These are phyloP conservation scores for Zaprionus ghesquierei DNA, from an alignment of 1,140 invertebrate genomes.

Conservation along the genomic window DNA sequence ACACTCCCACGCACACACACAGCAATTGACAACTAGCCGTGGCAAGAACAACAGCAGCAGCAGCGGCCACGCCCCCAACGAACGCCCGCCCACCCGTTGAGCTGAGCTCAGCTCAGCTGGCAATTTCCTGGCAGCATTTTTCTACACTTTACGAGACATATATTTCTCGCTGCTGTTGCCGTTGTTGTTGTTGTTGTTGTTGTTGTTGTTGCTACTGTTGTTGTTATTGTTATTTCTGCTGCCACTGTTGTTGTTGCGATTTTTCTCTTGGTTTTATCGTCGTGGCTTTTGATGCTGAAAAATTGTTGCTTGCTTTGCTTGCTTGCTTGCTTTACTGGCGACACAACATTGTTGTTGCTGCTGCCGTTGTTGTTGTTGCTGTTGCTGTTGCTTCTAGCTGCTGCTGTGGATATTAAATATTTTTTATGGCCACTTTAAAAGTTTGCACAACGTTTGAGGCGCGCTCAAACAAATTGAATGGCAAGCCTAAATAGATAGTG, in stretches of 20 bases:
- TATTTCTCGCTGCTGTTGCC: constrained; percentile 29
- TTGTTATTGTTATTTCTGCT: constrained; percentile 11
- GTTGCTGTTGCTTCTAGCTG: neutral
- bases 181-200: constrained; percentile 15
- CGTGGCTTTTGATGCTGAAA: constrained; percentile 23
- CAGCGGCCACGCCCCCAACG: neutral
- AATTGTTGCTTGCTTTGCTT: constrained; percentile 23
- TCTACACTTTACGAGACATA: constrained; percentile 54
- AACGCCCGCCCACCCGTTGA: constrained; percentile 27
- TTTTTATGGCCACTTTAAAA: constrained; percentile 25
- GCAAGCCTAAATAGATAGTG: neutral
- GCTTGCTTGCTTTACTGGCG: constrained; percentile 7
- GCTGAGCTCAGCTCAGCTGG: constrained; percentile 44
- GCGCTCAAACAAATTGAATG: neutral
- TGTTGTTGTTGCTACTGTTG: constrained; percentile 17
- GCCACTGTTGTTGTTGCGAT: constrained; percentile 19
- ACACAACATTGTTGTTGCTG: neutral
- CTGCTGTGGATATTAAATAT: constrained; percentile 18
- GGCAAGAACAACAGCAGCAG: constrained; percentile 31
- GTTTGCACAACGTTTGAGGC: neutral
- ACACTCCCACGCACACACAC: constrained; percentile 22
- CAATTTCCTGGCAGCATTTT: constrained; percentile 56
- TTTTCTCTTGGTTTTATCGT: constrained; percentile 26
- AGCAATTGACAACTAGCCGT: constrained; percentile 66
- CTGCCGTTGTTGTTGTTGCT: neutral